Evolutionary conservation across 2,888 invertebrate species (phyloP).

Genomic region (Brachynemurus nebulosus): DNA sequence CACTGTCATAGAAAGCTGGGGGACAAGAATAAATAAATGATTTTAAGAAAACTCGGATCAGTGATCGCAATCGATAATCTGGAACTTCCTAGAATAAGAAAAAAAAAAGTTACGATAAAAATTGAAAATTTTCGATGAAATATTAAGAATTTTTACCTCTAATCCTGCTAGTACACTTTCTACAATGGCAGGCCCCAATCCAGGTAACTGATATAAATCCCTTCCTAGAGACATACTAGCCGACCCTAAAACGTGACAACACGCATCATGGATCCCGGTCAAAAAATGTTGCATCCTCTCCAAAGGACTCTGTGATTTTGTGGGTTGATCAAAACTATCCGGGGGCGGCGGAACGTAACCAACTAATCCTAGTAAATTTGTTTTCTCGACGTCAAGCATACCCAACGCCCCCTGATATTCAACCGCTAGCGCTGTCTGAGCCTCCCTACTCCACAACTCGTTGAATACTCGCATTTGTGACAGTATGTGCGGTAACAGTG

Average conservation of each 20-base stretch:
- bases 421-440: slow-evolving; percentile 43
- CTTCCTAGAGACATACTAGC: slow-evolving; percentile 68
- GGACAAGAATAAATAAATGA: slow-evolving; percentile 79
- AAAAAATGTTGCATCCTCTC: slow-evolving; percentile 78
- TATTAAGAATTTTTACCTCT: too few relatives aligned
- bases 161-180: slow-evolving; percentile 57
- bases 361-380: slow-evolving; percentile 54
- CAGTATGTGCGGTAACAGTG: slow-evolving; percentile 65
- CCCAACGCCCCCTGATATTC: slow-evolving; percentile 55
- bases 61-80: slow-evolving; percentile 69
- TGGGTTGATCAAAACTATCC: slow-evolving; percentile 21
- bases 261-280: slow-evolving; percentile 63
- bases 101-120: slow-evolving; percentile 22
- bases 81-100: slow-evolving; percentile 50
- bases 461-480: slow-evolving; percentile 67
- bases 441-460: slow-evolving; percentile 59
- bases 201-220: slow-evolving; percentile 68
- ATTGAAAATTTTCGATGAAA: slow-evolving; percentile 8
- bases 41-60: slow-evolving; percentile 73
- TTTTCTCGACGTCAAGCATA: slow-evolving; percentile 62
- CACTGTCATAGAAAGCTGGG: slow-evolving; percentile 58
- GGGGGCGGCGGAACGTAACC: slow-evolving; percentile 23
- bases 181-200: slow-evolving; percentile 58
- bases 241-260: slow-evolving; percentile 66
- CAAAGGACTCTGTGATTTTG: slow-evolving; percentile 41